phyloP scores from a whole-genome alignment of 2,113 vertebrate species.

The Malurus cyaneus region DNA sequence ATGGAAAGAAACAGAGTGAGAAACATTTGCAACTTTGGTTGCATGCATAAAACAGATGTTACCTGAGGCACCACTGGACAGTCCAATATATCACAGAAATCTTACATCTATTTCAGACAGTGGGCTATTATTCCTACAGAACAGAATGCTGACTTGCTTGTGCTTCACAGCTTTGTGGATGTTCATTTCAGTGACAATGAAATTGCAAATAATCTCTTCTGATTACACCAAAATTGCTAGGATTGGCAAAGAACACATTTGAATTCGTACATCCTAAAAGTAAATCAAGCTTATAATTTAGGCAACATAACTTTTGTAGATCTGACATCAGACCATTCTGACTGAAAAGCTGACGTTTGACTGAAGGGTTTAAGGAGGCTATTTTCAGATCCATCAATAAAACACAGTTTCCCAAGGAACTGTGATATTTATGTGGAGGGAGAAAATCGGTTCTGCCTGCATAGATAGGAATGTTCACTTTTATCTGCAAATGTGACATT shows the following conservation, averaged over 20 bases:
- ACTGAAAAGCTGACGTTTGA: not conserved
- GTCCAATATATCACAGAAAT: not conserved
- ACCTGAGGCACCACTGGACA: not conserved
- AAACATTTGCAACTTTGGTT: not conserved
- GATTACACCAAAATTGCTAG: constrained; percentile 42
- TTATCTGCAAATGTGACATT: constrained; percentile 22
- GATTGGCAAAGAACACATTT: constrained; percentile 37
- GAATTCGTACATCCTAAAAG: constrained; percentile 18
- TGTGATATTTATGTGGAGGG: not conserved
- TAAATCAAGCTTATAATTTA: constrained; percentile 41
- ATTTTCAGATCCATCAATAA: constrained; percentile 1
- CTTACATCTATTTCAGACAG: constrained; percentile 1
- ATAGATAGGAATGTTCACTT: not conserved
- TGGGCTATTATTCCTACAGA: not conserved
- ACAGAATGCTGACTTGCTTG: not conserved
- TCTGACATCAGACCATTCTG: constrained; percentile 18
- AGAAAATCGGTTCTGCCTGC: not conserved
- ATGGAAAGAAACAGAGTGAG: not conserved
- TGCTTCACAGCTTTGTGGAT: not conserved
- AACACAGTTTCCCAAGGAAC: not conserved
- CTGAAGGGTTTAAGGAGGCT: constrained; percentile 3
- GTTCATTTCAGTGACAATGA: constrained; percentile 24
- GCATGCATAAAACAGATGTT: not conserved
- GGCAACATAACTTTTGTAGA: not conserved
- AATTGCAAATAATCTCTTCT: constrained; percentile 33